A percentile compares a stretch with the other conserved stretches of the same genome.
Evolutionary conservation across 2,113 vertebrate species (phyloP).

Genomic region (Nesogale talazaci): DNA sequence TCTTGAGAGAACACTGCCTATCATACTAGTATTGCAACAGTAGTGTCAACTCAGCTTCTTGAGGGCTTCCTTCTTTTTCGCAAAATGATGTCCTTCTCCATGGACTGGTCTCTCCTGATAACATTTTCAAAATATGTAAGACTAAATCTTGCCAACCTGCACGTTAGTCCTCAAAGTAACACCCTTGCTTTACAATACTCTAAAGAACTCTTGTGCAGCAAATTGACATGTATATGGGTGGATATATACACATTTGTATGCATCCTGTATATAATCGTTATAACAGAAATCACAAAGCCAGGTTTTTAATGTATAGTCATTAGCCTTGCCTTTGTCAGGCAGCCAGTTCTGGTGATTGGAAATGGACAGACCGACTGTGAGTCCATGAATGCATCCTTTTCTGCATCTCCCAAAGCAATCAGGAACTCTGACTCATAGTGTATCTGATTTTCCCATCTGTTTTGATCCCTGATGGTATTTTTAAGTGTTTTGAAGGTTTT

Average conservation of each 20-base stretch:
- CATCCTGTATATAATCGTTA: constrained; percentile 29
- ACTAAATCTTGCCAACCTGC: too few species aligned
- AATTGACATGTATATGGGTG: too few species aligned
- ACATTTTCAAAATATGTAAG: too few species aligned
- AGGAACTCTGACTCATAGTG: background rate
- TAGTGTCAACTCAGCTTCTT: too few species aligned
- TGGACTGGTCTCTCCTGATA: too few species aligned
- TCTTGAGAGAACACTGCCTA: too few species aligned
- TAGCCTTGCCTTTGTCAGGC: background rate
- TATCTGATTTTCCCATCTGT: constrained; percentile 61
- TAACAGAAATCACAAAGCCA: background rate
- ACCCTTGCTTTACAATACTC: too few species aligned
- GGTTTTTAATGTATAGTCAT: constrained; percentile 1
- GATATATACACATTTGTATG: background rate
- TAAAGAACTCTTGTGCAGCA: too few species aligned
- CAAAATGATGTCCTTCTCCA: too few species aligned
- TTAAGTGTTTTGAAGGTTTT: constrained; percentile 58
- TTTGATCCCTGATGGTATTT: constrained; percentile 37
- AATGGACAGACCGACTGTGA: constrained; percentile 18
- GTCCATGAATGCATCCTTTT: constrained; percentile 1
- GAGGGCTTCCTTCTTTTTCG: too few species aligned
- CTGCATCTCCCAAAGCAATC: background rate
- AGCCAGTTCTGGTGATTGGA: background rate
- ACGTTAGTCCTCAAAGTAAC: too few species aligned
- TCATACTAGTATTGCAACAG: too few species aligned